Percentiles rank a stretch among this genome's conserved stretches.
phyloP scores from a whole-genome alignment of 2,113 vertebrate genomes.

The Heterotis niloticus region DNA sequence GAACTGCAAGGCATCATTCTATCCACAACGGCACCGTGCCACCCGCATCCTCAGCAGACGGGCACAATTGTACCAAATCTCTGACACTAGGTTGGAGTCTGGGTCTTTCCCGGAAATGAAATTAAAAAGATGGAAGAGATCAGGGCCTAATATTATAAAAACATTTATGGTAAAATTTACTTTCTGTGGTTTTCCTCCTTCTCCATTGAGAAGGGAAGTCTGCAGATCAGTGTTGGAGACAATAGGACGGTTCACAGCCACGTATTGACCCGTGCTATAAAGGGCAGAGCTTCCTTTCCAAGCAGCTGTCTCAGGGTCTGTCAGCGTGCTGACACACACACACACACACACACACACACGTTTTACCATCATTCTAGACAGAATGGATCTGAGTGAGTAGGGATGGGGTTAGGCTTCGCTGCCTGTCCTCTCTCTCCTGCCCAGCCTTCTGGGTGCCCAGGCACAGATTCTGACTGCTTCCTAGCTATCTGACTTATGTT shows the following conservation, averaged over 20 bases:
- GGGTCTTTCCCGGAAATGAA: background rate
- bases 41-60: background rate
- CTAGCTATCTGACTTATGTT: background rate
- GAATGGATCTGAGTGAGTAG: no score
- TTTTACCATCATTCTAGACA: no score
- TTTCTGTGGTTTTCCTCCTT: background rate
- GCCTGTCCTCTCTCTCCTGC: background rate
- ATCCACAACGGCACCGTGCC: background rate
- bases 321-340: background rate
- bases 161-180: background rate
- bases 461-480: background rate
- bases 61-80: background rate
- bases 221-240: background rate
- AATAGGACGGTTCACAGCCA: background rate
- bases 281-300: conserved; percentile 5
- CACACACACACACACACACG: conserved; percentile 16
- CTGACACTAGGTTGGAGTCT: background rate
- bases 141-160: background rate
- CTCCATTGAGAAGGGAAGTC: background rate
- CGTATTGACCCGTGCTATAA: background rate
- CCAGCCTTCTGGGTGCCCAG: background rate
- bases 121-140: background rate
- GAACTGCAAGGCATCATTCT: background rate
- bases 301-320: background rate
- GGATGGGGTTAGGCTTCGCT: no score